Evolutionary conservation across 2,113 vertebrate species (phyloP), one percentile per base, ranked within the genome.

Genomic region (Miniopterus natalensis): DNA sequence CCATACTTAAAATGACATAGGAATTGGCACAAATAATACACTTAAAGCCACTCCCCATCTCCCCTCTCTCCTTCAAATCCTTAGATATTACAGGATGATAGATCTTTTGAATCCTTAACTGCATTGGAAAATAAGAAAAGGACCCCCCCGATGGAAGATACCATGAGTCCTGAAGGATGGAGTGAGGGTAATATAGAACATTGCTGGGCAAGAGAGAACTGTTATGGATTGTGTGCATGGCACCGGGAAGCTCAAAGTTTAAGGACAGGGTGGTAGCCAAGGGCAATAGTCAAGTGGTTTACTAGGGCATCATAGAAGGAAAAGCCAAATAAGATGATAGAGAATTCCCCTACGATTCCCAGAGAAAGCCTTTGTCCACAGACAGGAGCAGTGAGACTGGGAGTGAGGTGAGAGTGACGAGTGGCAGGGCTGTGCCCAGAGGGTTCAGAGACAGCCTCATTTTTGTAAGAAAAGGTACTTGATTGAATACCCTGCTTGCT

Each of bases 41-140:
- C 8, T 31, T 18, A 78, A 59, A 79, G 21, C 8, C 11, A 11
- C 25, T 77, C 3, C 2, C 11, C 3, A 53, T 3, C 31, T 65
- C 14, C n/a, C 57, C 9, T 75, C 31, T 70, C 23, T 65, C n/a
- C 18, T 90, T 90, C n/a, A 81, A 92, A 59, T 78, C 21, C 20
- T 94, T 70, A 81, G 40, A 40, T 84, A 71, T 51, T 74, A 78
- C 4, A 71, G 66, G 68, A 85, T 89, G 74, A 29, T 87, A 88
- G 29, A 63, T 18, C 42, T 88, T 53, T 36, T 5, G 13, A 23
- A 27, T 55, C 12, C 14, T 74, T 95, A 90, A 83, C 42, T 79
- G 53, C 55, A 73, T 6, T 90, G 57, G 31, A 79, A 86, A 96
- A 92, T 4, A 92, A 73, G 65, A 87, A 49, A 66, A 5, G 17